phyloP scores from a whole-genome alignment of 2,797 vertebrate genomes.

The Cossypha polioptera region DNA sequence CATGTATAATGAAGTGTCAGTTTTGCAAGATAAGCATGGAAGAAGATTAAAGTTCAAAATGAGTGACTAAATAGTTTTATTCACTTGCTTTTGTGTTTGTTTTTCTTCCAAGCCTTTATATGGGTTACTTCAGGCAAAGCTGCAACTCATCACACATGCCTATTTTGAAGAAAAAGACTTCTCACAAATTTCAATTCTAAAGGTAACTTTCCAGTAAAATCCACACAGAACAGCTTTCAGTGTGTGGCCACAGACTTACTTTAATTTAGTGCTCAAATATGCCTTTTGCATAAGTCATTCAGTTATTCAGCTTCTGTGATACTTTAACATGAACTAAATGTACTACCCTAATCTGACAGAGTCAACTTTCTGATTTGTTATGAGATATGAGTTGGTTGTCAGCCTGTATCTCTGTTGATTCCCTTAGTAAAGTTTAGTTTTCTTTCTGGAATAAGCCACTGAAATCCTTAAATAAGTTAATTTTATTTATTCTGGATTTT shows the following conservation, averaged over 20 bases:
- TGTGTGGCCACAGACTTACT: background rate
- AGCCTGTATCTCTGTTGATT: background rate
- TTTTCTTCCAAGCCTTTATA: constrained; percentile 86
- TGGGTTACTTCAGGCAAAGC: constrained; percentile 94
- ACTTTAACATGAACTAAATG: background rate
- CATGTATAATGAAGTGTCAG: background rate
- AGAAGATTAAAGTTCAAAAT: background rate
- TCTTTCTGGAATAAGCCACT: background rate
- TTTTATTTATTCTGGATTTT: background rate
- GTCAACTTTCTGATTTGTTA: background rate
- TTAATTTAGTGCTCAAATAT: background rate
- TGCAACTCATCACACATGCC: constrained; percentile 96
- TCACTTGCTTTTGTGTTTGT: constrained; percentile 18
- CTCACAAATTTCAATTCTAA: constrained; percentile 95
- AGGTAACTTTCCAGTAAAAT: constrained; percentile 77
- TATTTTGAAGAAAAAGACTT: constrained; percentile 99
- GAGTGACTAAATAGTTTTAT: background rate
- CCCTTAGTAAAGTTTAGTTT: background rate
- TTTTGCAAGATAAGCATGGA: background rate
- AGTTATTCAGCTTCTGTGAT: background rate
- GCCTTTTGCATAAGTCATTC: background rate
- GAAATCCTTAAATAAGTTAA: background rate
- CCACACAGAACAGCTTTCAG: background rate
- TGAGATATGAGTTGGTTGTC: background rate
- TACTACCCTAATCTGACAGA: background rate